Conservation (phyloP, 2,797 vertebrate genomes). For the Tauraco hartlaubi region DNA sequence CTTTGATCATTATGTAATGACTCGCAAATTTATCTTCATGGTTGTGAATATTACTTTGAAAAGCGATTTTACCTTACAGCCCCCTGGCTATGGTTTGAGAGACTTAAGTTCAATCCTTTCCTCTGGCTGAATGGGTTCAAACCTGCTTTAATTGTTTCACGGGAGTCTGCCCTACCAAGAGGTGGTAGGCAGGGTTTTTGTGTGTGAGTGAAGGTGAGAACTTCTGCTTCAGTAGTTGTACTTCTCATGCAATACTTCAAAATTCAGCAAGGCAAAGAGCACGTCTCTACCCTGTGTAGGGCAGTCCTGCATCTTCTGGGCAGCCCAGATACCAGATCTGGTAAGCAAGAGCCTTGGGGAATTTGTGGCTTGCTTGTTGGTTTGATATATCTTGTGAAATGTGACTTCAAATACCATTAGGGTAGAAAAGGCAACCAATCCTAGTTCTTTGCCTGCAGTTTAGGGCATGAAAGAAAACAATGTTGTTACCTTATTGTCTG, state of each 20-base stretch:
- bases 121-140: neutral
- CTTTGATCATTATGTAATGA: neutral
- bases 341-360: neutral
- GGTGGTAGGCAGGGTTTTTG: neutral
- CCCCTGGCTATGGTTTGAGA: neutral
- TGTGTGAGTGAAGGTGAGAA: neutral
- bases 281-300: fast-evolving
- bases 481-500: neutral
- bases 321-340: neutral
- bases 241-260: neutral
- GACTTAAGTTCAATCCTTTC: neutral
- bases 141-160: neutral
- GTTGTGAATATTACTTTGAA: neutral
- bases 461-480: neutral
- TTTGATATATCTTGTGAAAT: neutral
- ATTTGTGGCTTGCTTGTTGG: neutral
- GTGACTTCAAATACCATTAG: neutral
- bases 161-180: neutral
- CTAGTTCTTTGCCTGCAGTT: neutral
- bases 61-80: neutral
- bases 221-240: neutral
- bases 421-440: neutral
- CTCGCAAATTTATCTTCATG: neutral
- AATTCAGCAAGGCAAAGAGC: neutral
- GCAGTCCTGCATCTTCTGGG: neutral